Conservation (phyloP, 1,140 invertebrate species). For the Hycleus phaleratus region DNA sequence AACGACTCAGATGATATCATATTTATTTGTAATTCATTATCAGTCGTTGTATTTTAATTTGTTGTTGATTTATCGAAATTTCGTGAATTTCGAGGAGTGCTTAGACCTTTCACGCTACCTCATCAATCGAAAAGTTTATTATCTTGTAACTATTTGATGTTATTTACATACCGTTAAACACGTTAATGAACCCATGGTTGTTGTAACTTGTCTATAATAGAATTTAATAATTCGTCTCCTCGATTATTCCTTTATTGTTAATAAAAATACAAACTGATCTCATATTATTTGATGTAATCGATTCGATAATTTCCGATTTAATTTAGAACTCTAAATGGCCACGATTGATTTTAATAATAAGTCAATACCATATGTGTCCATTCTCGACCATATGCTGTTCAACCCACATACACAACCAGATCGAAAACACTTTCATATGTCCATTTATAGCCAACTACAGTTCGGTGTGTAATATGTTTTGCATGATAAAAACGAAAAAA, state of each 20-base stretch:
- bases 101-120: too few species aligned
- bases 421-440: constrained; percentile 25
- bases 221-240: not conserved
- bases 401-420: constrained; percentile 23
- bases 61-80: too few species aligned
- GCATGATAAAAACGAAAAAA: too few species aligned
- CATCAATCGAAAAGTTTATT: not conserved
- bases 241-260: too few species aligned
- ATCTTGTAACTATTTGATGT: not conserved
- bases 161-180: not conserved
- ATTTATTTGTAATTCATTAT: too few species aligned
- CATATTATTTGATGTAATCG: constrained; percentile 2
- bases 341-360: not conserved
- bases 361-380: constrained; percentile 14
- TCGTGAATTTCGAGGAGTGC: too few species aligned
- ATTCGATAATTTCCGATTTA: constrained; percentile 1
- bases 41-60: too few species aligned
- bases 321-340: not conserved
- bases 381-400: constrained; percentile 21
- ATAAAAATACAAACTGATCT: too few species aligned
- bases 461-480: not conserved
- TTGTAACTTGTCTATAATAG: not conserved
- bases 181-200: not conserved
- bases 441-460: constrained; percentile 16
- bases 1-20: too few species aligned